Conservation (phyloP, 2,888 invertebrate genomes). For the Tanytarsus gracilentus region DNA sequence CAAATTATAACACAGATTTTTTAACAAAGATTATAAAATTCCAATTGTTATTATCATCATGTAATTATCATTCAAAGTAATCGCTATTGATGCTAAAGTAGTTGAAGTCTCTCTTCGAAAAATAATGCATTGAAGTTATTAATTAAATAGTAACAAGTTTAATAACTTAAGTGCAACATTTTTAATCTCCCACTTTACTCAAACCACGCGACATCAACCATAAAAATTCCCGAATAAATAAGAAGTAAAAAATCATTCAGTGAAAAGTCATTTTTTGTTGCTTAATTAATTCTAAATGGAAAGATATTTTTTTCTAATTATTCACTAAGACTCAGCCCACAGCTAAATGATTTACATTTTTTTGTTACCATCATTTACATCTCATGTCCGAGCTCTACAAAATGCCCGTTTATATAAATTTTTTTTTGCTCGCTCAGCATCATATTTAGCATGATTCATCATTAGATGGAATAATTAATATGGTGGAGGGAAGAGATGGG, state of each 20-base stretch:
- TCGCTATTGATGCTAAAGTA: no score
- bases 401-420: conserved; percentile 5
- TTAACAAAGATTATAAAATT: no score
- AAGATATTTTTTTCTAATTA: conserved; percentile 15
- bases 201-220: no score
- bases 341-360: conserved; percentile 27
- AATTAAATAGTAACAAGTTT: no score
- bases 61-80: no score
- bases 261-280: not conserved
- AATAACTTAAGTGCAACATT: no score
- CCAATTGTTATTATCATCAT: no score
- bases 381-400: not conserved
- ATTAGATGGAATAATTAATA: conserved; percentile 14
- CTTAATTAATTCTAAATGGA: conserved; percentile 9
- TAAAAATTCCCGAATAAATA: no score
- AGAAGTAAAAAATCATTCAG: conserved; percentile 8
- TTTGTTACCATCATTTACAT: not conserved
- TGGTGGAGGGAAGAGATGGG: not conserved
- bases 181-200: no score
- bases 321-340: conserved; percentile 19
- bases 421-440: not conserved
- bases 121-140: no score
- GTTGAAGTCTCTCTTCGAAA: no score
- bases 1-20: no score
- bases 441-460: conserved; percentile 12